Conservation (phyloP, 2,797 vertebrate genomes). For the Neosilurus mollespiculum region DNA sequence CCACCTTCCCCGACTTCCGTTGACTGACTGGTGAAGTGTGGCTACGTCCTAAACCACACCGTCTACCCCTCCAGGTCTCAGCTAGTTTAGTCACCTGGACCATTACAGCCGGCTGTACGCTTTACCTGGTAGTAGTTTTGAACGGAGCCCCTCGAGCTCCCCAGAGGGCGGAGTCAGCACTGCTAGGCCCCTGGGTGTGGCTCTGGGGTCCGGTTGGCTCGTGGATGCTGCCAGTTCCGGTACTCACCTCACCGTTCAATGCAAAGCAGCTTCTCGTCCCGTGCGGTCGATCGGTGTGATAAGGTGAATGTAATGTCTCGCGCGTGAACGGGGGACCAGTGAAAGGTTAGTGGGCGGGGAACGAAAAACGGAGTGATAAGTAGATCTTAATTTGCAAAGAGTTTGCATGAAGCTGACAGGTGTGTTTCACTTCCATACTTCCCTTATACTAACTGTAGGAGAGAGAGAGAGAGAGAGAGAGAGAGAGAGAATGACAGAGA, state of each 20-base stretch:
- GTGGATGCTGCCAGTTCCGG: constrained; percentile 26
- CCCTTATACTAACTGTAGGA: too few relatives aligned
- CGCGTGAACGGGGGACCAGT: background rate
- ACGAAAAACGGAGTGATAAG: constrained; percentile 7
- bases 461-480: too few relatives aligned
- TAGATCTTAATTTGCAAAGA: constrained; percentile 50
- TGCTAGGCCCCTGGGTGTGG: constrained; percentile 15
- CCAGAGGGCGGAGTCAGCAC: constrained; percentile 2
- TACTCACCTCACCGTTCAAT: constrained; percentile 21
- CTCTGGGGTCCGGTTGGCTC: background rate
- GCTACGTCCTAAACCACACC: constrained; percentile 26
- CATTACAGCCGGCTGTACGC: background rate
- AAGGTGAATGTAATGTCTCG: background rate
- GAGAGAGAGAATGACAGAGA: too few relatives aligned
- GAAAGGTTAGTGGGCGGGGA: background rate
- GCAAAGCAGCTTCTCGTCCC: constrained; percentile 17
- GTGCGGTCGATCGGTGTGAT: constrained; percentile 12
- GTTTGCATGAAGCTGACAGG: constrained; percentile 55
- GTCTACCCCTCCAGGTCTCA: background rate
- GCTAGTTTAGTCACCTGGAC: background rate
- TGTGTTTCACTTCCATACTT: constrained; percentile 31
- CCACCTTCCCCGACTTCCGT: constrained; percentile 19
- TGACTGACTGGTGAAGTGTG: background rate
- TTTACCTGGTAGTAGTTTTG: background rate
- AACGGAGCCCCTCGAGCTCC: background rate